These are phyloP conservation scores for Cosmopolites sordidus DNA, from an alignment of 2,888 invertebrate genomes.

Conservation along the genomic window DNA sequence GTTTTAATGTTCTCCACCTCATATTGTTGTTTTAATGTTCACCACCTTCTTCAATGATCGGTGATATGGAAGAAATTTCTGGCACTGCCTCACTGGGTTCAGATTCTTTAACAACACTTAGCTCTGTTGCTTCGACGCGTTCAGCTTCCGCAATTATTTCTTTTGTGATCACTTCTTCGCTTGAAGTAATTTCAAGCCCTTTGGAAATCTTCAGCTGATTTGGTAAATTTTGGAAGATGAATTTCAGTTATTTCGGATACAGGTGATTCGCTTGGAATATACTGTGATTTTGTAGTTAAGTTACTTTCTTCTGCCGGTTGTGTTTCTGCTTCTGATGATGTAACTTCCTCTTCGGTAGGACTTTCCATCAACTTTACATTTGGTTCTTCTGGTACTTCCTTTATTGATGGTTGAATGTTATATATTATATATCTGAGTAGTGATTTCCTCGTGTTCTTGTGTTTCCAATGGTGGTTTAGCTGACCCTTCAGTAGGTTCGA, in stretches of 20 bases:
- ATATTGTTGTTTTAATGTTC: too few species aligned
- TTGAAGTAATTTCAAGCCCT: neutral
- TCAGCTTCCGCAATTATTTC: neutral
- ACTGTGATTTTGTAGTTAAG: conserved; percentile 5
- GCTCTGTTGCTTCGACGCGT: too few species aligned
- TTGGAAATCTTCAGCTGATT: conserved; percentile 6
- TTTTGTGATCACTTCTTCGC: neutral
- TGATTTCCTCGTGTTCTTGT: conserved; percentile 6
- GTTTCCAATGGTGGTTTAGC: conserved; percentile 11
- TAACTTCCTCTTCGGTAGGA: conserved; percentile 9
- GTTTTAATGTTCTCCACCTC: too few species aligned
- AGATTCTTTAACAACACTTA: too few species aligned
- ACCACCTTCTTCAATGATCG: conserved; percentile 20
- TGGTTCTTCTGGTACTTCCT: conserved; percentile 1
- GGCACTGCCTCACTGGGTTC: too few species aligned
- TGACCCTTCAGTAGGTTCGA: conserved; percentile 6
- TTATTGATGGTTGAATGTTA: neutral
- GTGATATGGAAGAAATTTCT: neutral
- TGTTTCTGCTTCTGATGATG: conserved; percentile 13
- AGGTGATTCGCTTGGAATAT: neutral
- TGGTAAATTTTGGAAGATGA: conserved; percentile 11
- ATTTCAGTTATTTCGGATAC: conserved; percentile 1
- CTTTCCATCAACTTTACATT: too few species aligned
- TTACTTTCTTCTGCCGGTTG: conserved; percentile 10
- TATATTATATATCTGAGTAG: neutral